phyloP scores from a whole-genome alignment of 1,140 invertebrate genomes.

The Halesus radiatus region DNA sequence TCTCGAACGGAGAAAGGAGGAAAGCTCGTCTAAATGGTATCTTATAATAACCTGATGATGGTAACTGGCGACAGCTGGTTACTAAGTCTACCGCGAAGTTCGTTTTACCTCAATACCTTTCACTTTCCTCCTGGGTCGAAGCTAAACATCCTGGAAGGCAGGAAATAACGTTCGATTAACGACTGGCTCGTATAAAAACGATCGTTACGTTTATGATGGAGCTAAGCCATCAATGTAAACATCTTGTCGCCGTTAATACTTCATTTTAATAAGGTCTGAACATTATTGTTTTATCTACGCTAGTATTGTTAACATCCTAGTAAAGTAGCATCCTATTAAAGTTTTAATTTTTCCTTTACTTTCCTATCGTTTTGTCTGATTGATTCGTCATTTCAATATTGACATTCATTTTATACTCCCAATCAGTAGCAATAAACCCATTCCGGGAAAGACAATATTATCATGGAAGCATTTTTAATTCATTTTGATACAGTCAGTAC shows the following conservation, averaged over 20 bases:
- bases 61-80: slow-evolving; percentile 23
- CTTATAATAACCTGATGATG: slow-evolving; percentile 8
- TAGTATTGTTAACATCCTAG: no score
- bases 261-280: background rate
- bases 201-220: slow-evolving; percentile 14
- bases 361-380: no score
- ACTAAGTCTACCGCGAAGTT: slow-evolving; percentile 6
- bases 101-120: background rate
- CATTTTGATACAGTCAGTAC: no score
- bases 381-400: no score
- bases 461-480: no score
- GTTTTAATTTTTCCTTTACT: no score
- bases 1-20: background rate
- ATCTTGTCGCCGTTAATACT: slow-evolving; percentile 7
- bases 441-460: no score
- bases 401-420: no score
- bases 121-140: slow-evolving; percentile 7
- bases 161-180: slow-evolving; percentile 37
- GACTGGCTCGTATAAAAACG: slow-evolving; percentile 21
- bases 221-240: slow-evolving; percentile 30
- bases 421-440: no score
- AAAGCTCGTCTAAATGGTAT: background rate
- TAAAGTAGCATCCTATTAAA: no score
- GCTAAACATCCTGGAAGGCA: slow-evolving; percentile 29
- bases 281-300: no score